Evolutionary conservation across 2,113 vertebrate genomes (phyloP), one percentile per base, ranked within the genome.

Genomic region (Synchiropus splendidus): DNA sequence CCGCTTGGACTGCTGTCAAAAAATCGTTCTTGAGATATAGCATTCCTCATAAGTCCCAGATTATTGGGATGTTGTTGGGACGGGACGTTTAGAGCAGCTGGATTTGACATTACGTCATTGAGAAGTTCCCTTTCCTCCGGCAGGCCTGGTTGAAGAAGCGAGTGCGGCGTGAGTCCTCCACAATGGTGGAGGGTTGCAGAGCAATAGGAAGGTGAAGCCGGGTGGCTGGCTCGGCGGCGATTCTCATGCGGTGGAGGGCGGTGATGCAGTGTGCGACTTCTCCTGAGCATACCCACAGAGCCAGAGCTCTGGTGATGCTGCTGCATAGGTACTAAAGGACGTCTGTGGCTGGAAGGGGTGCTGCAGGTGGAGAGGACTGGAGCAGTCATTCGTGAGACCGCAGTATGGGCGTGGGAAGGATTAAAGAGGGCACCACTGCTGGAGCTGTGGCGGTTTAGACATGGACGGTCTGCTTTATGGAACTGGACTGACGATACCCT

Each of bases 221-320:
- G 84, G 61, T 87, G 85, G 41, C 84, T 86, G 9, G 85, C 84
- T 3, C 83, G 56, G 5, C 85, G 77, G 31, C 81, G 80, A 35
- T 83, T 81, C 50, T 83, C 79, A 31, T 77, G 69, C 0, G 61
- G 62, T 2, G 72, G 74, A 0, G 81, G 70, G 1, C 76, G 81
- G 31, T 84, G 80, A 55, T 87, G 84, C 36, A 86, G 55, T 0
- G 83, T 85, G 10, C 79, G 64, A 57, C 84, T 86, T 48, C 86
- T 81, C 57, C 83, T 77, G 32, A 85, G 70, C 64, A 81, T 56
- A 0, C 82, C 81, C 12, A 70, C 63, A 6, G 80, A 78, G 37
- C 48, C 42, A 2, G 72, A 69, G 12, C 63, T 69, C 9, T 72
- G 75, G 9, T 74, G 79, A 14, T 61, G 55, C 31, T 55, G 58